Base-by-base conservation (phyloP, 1,140 invertebrate species). In the Lordiphosa mommai region DNA sequence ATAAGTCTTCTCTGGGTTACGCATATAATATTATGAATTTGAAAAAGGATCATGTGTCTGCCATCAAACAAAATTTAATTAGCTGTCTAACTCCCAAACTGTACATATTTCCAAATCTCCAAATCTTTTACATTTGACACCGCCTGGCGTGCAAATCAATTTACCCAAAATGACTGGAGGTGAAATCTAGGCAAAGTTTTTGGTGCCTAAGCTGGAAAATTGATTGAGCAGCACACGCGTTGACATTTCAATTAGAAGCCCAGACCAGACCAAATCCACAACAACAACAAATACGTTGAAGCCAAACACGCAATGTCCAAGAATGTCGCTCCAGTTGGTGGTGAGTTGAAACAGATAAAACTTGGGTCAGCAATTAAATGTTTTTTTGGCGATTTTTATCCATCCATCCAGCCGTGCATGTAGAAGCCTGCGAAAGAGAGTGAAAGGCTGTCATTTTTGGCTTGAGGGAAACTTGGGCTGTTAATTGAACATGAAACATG, bases 171-270 rank as follows among this genome's bases (percentile, higher is more conserved):
- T 37, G 13, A 2, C 34, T 14, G 29, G 32, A 65, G 44, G 50
- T 47, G 43, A 65, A 65, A 65, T 64, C 48, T 43, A 46, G 47
- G 38, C 58, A 48, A 64, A 61, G 60, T 53, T 53, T 40, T 36
- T 36, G 20, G 20, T n/a, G 59, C 60, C 60, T 48, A 63, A 63
- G 47, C 49, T 66, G 50, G 50, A 58, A 58, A 68, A 68, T 68
- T 68, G 64, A 68, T 68, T 68, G 64, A 68, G 64, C 63, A 68
- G 64, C 61, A 66, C 17, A 68, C 53, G 64, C 65, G 67, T 61
- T 70, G 67, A 70, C 64, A 63, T 70, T 70, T 70, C 57, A 70
- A 70, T 70, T 70, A 69, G 65, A 70, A 70, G 65, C 58, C 64
- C 49, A 65, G 50, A 29, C 50, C 13, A 10, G 13, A 12, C 40